Evolutionary conservation across 2,888 invertebrate genomes (phyloP).

Genomic region (Latheticus oryzae): DNA sequence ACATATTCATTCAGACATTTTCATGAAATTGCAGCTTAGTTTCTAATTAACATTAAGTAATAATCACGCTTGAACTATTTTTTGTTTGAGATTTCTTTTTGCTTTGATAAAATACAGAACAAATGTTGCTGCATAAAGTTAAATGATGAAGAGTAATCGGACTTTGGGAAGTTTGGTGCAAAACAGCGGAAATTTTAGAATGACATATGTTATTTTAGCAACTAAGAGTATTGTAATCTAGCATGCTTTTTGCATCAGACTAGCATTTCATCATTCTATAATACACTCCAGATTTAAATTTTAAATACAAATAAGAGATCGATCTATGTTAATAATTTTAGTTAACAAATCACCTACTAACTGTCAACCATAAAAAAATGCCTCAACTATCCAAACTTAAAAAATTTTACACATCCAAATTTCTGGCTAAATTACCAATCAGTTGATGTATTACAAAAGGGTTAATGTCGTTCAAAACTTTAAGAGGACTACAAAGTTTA

Average conservation of each 20-base stretch:
- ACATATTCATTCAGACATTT: conserved; percentile 7
- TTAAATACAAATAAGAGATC: too few species aligned
- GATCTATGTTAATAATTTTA: too few species aligned
- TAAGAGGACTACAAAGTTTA: conserved; percentile 19
- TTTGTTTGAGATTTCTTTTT: too few species aligned
- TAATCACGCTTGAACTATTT: not conserved
- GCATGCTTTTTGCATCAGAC: conserved; percentile 30
- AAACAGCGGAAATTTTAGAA: conserved; percentile 25
- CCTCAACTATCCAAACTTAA: too few species aligned
- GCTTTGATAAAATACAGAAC: conserved; percentile 5
- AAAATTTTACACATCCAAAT: too few species aligned
- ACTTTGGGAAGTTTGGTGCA: conserved; percentile 15
- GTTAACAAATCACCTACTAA: too few species aligned
- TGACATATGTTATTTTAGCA: conserved; percentile 26
- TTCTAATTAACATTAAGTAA: conserved; percentile 1
- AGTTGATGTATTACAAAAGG: too few species aligned
- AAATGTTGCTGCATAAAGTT: conserved; percentile 13
- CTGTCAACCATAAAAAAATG: too few species aligned
- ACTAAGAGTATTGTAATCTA: conserved; percentile 27
- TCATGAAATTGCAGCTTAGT: not conserved
- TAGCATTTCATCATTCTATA: too few species aligned
- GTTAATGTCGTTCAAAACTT: too few species aligned
- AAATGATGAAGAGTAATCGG: conserved; percentile 17
- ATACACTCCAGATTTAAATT: too few species aligned
- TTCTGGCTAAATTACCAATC: too few species aligned